phyloP scores from a whole-genome alignment of 1,140 invertebrate species.

The Psix sp. region DNA sequence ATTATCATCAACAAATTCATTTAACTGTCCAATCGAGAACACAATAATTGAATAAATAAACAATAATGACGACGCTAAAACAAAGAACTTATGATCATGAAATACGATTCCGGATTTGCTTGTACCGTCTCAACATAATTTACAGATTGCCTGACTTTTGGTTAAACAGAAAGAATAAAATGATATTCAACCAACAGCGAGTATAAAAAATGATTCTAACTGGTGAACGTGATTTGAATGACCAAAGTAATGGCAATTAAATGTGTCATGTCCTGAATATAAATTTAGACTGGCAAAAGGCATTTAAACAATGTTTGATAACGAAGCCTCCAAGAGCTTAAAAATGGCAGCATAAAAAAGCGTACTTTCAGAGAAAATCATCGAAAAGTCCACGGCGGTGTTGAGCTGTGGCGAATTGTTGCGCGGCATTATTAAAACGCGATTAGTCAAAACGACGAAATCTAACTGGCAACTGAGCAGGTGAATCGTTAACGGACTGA shows the following conservation, averaged over 20 bases:
- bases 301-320: not conserved
- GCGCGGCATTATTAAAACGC: not conserved
- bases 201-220: not conserved
- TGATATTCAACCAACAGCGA: not conserved
- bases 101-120: no score
- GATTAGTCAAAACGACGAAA: not conserved
- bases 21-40: not conserved
- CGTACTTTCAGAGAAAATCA: not conserved
- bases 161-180: no score
- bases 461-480: not conserved
- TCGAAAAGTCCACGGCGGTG: not conserved
- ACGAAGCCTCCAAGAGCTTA: not conserved
- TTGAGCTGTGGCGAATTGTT: no score
- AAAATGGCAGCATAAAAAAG: not conserved
- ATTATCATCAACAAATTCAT: constrained; percentile 3
- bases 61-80: not conserved
- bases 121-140: no score
- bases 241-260: constrained; percentile 1
- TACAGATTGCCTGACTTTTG: no score
- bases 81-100: no score
- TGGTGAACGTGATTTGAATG: not conserved
- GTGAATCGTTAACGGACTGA: constrained; percentile 3
- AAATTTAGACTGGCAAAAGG: constrained; percentile 3
- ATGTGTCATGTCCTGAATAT: constrained; percentile 10
- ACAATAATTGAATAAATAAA: constrained; percentile 1